phyloP scores from a whole-genome alignment of 2,113 vertebrate genomes.

The Lasiurus cinereus region DNA sequence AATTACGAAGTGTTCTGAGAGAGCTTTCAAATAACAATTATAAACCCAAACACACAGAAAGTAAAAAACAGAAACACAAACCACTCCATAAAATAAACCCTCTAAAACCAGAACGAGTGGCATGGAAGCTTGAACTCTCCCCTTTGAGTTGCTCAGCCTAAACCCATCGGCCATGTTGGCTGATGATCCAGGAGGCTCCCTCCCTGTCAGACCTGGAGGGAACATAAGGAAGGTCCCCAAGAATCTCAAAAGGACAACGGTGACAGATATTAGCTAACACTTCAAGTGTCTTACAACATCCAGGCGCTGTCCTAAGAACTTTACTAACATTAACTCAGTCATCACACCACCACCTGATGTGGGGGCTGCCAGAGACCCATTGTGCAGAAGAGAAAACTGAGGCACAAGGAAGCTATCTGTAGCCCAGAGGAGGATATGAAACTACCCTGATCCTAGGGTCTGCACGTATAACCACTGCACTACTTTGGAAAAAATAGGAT shows the following conservation, averaged over 20 bases:
- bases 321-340: background rate
- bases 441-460: background rate
- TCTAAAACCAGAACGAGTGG: background rate
- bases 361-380: background rate
- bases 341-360: background rate
- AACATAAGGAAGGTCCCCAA: background rate
- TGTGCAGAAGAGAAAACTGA: conserved; percentile 15
- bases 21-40: background rate
- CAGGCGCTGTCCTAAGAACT: background rate
- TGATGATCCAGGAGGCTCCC: background rate
- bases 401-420: background rate
- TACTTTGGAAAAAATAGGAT: background rate
- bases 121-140: rapidly evolving
- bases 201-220: background rate
- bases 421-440: background rate
- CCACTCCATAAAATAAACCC: background rate
- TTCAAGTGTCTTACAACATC: background rate
- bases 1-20: background rate
- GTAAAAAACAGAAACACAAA: background rate
- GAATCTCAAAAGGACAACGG: background rate
- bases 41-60: background rate
- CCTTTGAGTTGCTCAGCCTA: background rate
- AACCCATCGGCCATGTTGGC: rapidly evolving
- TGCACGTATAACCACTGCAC: background rate
- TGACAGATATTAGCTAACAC: background rate